Conservation (phyloP, 2,797 vertebrate genomes). For the Avahi laniger region DNA sequence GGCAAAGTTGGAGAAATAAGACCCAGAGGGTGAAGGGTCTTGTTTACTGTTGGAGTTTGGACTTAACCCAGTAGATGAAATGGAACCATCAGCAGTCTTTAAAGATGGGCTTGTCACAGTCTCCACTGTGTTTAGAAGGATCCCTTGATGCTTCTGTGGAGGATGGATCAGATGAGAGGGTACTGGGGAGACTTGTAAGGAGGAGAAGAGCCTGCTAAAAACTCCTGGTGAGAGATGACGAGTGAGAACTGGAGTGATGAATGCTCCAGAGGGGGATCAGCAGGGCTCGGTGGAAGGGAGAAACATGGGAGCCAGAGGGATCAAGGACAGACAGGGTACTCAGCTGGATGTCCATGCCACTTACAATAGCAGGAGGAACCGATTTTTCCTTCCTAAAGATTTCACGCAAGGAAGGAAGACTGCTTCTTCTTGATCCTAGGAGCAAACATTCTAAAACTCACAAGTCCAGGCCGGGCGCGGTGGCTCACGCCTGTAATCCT, state of each 20-base stretch:
- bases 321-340: neutral
- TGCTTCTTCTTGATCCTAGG: neutral
- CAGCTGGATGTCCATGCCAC: neutral
- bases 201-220: neutral
- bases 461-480: no score
- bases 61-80: neutral
- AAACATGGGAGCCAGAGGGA: neutral
- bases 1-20: neutral
- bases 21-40: neutral
- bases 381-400: neutral
- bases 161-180: neutral
- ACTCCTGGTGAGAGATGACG: neutral
- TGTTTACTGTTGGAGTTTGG: neutral
- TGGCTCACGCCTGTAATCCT: no score
- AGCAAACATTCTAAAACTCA: conserved; percentile 32
- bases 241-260: neutral
- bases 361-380: neutral
- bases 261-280: neutral
- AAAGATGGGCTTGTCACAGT: neutral
- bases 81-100: neutral
- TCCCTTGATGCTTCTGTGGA: neutral
- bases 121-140: neutral
- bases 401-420: neutral
- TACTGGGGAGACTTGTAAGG: neutral
- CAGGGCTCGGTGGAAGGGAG: neutral